A percentile compares a stretch with the other conserved stretches of the same genome.
These are phyloP conservation scores for Heliconius congener DNA, from an alignment of 1,140 invertebrate species.

Conservation along the genomic window DNA sequence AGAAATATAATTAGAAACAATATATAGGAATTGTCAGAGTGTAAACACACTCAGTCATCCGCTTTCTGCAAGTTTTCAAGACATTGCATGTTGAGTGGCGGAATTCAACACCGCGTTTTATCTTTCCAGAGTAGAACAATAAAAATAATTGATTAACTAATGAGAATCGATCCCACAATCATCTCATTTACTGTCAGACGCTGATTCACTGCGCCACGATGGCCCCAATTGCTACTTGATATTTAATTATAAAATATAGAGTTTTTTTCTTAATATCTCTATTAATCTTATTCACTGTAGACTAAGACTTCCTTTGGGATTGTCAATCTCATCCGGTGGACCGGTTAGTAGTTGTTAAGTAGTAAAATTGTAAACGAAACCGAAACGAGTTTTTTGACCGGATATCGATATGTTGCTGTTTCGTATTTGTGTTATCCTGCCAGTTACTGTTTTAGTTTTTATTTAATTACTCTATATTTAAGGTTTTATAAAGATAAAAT, in stretches of 20 bases:
- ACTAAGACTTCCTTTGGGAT: slow-evolving; percentile 26
- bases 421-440: background rate
- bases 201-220: too few species aligned
- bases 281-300: background rate
- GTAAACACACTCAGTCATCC: too few species aligned
- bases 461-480: too few species aligned
- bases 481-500: too few species aligned
- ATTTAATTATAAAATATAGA: background rate
- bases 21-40: too few species aligned
- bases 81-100: too few species aligned
- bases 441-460: too few species aligned
- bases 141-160: background rate
- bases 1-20: too few species aligned
- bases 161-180: background rate
- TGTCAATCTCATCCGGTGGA: slow-evolving; percentile 17
- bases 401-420: background rate
- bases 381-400: background rate
- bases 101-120: too few species aligned
- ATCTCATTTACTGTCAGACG: background rate
- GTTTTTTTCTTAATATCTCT: background rate
- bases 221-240: too few species aligned
- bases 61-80: too few species aligned
- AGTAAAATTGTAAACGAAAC: slow-evolving; percentile 1
- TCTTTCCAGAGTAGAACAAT: too few species aligned
- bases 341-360: slow-evolving; percentile 18